Conservation (phyloP, 2,113 vertebrate genomes). For the Numida meleagris region DNA sequence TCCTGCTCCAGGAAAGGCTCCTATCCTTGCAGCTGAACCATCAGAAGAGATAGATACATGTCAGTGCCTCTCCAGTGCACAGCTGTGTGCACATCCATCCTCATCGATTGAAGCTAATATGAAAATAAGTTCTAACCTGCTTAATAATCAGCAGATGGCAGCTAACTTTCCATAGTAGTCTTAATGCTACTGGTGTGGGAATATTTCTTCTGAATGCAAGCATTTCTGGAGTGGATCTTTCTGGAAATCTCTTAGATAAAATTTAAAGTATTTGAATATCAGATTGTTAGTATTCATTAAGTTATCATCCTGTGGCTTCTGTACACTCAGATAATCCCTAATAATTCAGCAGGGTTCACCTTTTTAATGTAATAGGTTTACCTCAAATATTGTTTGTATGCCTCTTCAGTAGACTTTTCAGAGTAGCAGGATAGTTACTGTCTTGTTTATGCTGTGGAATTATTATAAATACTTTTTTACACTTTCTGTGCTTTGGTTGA, state of each 20-base stretch:
- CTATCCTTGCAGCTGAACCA: not conserved
- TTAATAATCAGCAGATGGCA: slow-evolving; percentile 51
- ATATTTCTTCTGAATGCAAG: not conserved
- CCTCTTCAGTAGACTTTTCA: not conserved
- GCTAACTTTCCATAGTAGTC: not conserved
- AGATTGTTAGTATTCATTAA: not conserved
- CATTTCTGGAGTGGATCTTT: not conserved
- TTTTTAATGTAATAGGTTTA: not conserved
- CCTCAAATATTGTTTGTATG: not conserved
- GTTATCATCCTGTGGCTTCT: accelerated
- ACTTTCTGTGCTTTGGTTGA: not conserved
- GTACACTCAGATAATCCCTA: not conserved
- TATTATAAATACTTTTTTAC: not conserved
- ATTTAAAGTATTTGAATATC: not conserved
- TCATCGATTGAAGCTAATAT: not conserved
- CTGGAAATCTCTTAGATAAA: not conserved
- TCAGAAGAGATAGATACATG: not conserved
- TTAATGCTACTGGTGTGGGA: not conserved
- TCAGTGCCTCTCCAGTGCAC: not conserved
- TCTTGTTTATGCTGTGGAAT: not conserved
- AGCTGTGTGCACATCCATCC: slow-evolving; percentile 21
- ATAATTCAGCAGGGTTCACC: not conserved
- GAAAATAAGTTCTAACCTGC: not conserved
- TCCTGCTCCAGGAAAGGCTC: not conserved
- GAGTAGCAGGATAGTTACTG: not conserved